Evolutionary conservation across 2,888 invertebrate species (phyloP), one percentile per base, ranked within the genome.

Genomic region (Argyra leucocephala): DNA sequence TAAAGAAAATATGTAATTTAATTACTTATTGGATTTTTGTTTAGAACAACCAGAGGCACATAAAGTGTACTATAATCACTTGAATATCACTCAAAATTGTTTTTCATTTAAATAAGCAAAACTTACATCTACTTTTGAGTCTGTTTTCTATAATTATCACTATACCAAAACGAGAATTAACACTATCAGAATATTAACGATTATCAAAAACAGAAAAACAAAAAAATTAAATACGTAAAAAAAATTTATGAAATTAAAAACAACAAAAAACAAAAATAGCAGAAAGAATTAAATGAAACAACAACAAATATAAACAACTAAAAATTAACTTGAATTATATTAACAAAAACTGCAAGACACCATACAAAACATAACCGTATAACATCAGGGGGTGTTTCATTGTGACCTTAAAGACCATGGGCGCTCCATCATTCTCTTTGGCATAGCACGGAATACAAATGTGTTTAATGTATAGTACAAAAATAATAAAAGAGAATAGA

Each of bases 331-430:
- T 48, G 48, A 48, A 48, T 48, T 48, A 48, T n/a, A 48, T 48
- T 48, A 48, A 48, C 48, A 48, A 48, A 48, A 48, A 48, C 48
- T 48, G 48, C 48, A 48, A 48, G 48, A 48, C 5, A 48, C 48
- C 48, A 48, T 48, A 48, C 9, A 48, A 15, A 48, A 48, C 48
- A 48, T 48, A 59, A 23, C 59, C 12, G 23, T 23, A 59, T 59
- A 59, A 23, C 59, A 59, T 59, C 59, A 59, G 59, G 59, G 59
- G 23, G 48, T 48, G 48, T 48, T 48, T 48, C 48, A 48, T 48
- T 48, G 48, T 18, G 48, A 48, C 48, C 48, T 48, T 48, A 48
- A 48, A 48, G 48, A 48, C 48, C 48, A 48, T 48, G 48, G 48
- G 48, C 48, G 48, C 48, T 48, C 48, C 48, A 48, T 48, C 48